Evolutionary conservation across 92 coral and sea anemone genomes (phyloP), one percentile per base, ranked within the genome.

Genomic region (Isaurus tuberculatus): DNA sequence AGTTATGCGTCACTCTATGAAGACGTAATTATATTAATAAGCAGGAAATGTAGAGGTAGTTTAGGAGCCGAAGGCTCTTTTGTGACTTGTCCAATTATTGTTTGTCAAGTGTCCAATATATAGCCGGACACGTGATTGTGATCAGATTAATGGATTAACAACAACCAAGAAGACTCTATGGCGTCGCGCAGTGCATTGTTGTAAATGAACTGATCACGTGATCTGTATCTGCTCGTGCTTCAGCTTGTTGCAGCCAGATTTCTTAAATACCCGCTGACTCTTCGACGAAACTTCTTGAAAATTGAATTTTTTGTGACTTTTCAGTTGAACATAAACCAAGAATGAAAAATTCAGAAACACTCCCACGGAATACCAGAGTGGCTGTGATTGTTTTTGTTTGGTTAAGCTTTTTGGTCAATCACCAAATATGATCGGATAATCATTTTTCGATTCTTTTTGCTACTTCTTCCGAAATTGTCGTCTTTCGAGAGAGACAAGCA

Each of bases 21-120:
- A 73, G 61, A 63, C 79, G 17, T 23, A 49, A 5, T 49, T n/a
- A n/a, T 31, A 72, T 43, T 72, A 74, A n/a, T 19, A 53, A 25
- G 5, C 17, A 74, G 43, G 14, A n/a, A 51, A 29, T 74, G 80
- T 77, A 77, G 82, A 77, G 11, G 36, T 77, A 77, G 70, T 57
- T 20, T 10, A 75, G 58, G 70, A 77, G 64, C 82, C 58, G 13
- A 29, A 58, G 58, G 82, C 64, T 77, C 30, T 23, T 15, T 37
- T 36, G 51, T 77, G 82, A 77, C 58, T 57, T 1, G 25, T 32
- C 34, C 14, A 60, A 57, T 60, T 15, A 27, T 37, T 49, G 66
- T 29, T 27, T 53, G 51, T 53, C 80, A 57, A 57, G 68, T 77
- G 82, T 77, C 68, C 15, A 58, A 55, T 70, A 57, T 70, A 33